Base-by-base conservation (phyloP, 2,113 vertebrate genomes). In the Tricholaema leucomelas region DNA sequence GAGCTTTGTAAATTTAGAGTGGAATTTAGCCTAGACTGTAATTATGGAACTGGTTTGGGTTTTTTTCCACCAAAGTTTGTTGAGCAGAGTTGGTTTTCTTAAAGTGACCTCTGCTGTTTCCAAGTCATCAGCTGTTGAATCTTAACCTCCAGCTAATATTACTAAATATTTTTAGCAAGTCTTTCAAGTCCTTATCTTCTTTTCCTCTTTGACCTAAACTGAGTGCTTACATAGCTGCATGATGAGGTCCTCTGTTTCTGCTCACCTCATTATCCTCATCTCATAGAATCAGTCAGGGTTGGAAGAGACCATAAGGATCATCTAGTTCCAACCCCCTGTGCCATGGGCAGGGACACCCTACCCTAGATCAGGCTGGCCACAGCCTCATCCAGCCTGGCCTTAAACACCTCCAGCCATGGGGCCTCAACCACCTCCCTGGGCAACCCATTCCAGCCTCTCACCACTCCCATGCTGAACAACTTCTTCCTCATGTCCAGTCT, bases 201-300 rank as follows among this genome's bases (percentile, higher is more conserved):
- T 12, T 9, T 14, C 8, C 2, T 5, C 65, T 73, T 60, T 14
- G 59, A 66, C 81, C 46, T 87, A 6, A 82, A 17, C 27, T 4
- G 40, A 76, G 33, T 55, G 9, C 28, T 87, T 46, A 0, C 0
- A 0, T 33, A 75, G 60, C 17, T 61, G 33, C 12, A 5, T 10
- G 17, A 20, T 61, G 35, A 30, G 14, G 2, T 67, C 3, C 6
- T 63, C 70, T 75, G 12, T 65, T 75, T 33, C 31, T 92, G 24
- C 16, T 59, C 38, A 35, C 27, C 31, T 66, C 56, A 38, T 36
- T 23, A 36, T 60, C 80, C 20, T 85, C 31, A 24, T 25, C 31
- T 67, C n/a, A n/a, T n/a, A n/a, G n/a, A n/a, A n/a, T n/a, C n/a
- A n/a, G n/a, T n/a, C n/a, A n/a, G n/a, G n/a, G n/a, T n/a, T n/a